Base-by-base conservation (phyloP, 2,113 vertebrate species). In the Oryzias melastigma region DNA sequence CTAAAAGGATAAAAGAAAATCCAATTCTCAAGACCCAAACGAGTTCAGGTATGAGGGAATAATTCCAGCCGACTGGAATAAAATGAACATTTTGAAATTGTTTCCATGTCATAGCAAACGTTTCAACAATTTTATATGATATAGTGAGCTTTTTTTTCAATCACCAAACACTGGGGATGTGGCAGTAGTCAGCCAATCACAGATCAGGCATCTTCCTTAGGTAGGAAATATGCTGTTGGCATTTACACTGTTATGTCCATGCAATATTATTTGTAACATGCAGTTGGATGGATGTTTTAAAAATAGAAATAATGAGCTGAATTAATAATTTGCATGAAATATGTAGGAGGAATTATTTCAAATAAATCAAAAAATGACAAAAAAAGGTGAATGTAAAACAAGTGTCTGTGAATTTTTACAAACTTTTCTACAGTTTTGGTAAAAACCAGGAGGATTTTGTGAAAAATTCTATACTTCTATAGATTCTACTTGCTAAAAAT, bases 161-260 rank as follows among this genome's bases (percentile, higher is more conserved):
- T 45, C 6, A 12, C 2, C 24, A 49, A 56, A 24, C 24, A 4
- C 27, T 50, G 19, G 73, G 75, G 85, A 35, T 59, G 77, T 86
- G 81, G 56, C 53, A 22, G 8, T 27, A n/a, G 50, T 61, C 12
- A 44, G 68, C 84, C 82, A 85, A 83, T 82, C 80, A 63, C 66
- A 70, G 63, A 52, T 42, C 49, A 48, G 45, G 29, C n/a, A 35
- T 24, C 44, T 53, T 44, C 15, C 14, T 44, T 7, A 44, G 43
- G 4, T 5, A 1, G 3, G 1, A 44, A 17, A 44, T 5, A 44
- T 17, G 10, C 10, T 3, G 10, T 35, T 12, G 35, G 8, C 3
- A 1, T 35, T 12, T 35, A 35, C 35, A 35, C 12, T 3, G 4
- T 7, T 35, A 35, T 35, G 3, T 35, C 35, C 10, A 35, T 2